Percentiles rank a stretch among this genome's conserved stretches.
Conservation (phyloP, 2,113 vertebrate species). For the Lepisosteus oculatus region DNA sequence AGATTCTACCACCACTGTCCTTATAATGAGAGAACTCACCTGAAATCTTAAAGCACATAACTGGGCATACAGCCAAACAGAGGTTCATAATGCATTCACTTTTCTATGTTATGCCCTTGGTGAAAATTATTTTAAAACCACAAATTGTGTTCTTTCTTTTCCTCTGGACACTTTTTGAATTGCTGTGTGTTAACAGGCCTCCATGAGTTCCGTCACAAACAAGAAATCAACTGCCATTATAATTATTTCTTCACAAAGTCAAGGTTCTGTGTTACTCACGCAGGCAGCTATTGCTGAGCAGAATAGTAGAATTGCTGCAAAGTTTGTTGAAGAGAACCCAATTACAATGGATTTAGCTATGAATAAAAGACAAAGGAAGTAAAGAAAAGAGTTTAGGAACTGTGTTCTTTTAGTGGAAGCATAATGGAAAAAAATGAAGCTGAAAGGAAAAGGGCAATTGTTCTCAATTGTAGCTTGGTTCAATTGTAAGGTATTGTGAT, state of each 20-base stretch:
- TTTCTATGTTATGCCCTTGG: not conserved
- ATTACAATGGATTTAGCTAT: not conserved
- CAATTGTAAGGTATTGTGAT: too few species aligned
- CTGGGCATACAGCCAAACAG: constrained; percentile 17
- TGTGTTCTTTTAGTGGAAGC: not conserved
- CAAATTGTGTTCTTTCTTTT: constrained; percentile 8
- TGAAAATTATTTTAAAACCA: constrained; percentile 8
- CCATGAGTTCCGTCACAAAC: constrained; percentile 28
- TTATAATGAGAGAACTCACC: not conserved
- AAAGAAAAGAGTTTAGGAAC: not conserved
- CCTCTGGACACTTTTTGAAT: constrained; percentile 30
- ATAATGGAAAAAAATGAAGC: not conserved
- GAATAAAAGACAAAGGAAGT: not conserved
- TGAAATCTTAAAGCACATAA: constrained; percentile 2
- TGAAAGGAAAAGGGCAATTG: not conserved
- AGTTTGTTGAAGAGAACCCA: not conserved
- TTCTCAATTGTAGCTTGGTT: too few species aligned
- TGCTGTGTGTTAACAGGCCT: constrained; percentile 20
- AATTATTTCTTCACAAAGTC: constrained; percentile 25
- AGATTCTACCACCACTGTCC: not conserved
- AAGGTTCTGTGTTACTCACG: constrained; percentile 15
- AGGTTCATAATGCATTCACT: constrained; percentile 12
- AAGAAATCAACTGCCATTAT: constrained; percentile 48
- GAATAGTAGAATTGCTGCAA: constrained; percentile 10
- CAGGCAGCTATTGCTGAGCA: constrained; percentile 24